Evolutionary conservation across 2,113 vertebrate species (phyloP).

Genomic region (Otocyon megalotis): DNA sequence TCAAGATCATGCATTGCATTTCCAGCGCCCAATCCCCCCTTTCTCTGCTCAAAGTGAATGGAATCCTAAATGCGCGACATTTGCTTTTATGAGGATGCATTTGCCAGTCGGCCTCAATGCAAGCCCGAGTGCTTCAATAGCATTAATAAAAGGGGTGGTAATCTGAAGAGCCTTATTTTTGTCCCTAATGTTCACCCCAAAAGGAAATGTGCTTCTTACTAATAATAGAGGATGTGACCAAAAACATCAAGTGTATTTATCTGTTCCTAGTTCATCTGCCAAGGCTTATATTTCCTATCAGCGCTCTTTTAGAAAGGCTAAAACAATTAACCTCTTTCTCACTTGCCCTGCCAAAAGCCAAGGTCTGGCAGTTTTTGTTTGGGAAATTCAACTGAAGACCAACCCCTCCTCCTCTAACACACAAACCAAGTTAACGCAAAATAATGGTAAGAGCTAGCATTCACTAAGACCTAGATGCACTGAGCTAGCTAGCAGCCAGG

Average conservation of each 20-base stretch:
- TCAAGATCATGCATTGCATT: conserved; percentile 64
- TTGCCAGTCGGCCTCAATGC: conserved; percentile 82
- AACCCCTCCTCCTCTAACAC: neutral
- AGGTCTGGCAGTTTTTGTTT: neutral
- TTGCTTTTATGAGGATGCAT: conserved; percentile 78
- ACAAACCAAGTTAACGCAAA: neutral
- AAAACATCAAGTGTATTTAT: conserved; percentile 84
- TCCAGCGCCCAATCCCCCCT: conserved; percentile 55
- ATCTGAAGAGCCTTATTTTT: conserved; percentile 87
- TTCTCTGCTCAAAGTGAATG: conserved; percentile 79
- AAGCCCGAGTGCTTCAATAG: conserved; percentile 79
- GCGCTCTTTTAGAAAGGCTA: conserved; percentile 77
- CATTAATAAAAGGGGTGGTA: conserved; percentile 80
- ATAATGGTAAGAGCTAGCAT: neutral
- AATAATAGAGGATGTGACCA: conserved; percentile 85
- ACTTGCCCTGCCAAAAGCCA: neutral
- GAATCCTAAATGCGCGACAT: conserved; percentile 75
- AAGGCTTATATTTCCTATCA: conserved; percentile 81
- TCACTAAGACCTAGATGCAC: neutral
- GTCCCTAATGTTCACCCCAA: conserved; percentile 85
- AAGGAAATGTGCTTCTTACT: conserved; percentile 88
- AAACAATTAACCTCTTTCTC: conserved; percentile 80
- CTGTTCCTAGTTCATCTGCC: conserved; percentile 84
- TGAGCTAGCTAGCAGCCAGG: neutral
- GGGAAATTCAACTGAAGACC: neutral